Evolutionary conservation across 2,888 invertebrate genomes (phyloP).

Genomic region (Lepidocyrtoides sp.): DNA sequence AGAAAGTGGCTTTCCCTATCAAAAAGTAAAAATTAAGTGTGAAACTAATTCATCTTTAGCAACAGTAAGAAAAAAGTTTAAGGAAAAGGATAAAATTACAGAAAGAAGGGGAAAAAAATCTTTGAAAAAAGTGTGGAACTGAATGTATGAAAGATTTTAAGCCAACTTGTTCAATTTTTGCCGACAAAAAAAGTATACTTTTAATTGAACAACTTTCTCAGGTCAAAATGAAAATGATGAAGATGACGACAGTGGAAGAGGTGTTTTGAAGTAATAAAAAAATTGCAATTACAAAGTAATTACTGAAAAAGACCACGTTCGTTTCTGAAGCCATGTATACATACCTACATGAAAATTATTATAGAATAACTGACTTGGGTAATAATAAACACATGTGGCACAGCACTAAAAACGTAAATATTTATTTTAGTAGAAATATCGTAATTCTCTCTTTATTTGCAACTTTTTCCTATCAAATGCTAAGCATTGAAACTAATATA

Average conservation of each 20-base stretch:
- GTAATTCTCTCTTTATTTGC: too few species aligned
- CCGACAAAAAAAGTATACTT: background rate
- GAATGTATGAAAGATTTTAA: background rate
- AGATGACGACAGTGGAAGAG: background rate
- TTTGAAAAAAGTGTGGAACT: background rate
- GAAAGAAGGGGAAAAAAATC: background rate
- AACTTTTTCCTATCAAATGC: background rate
- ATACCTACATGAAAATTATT: background rate
- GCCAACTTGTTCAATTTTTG: constrained; percentile 3
- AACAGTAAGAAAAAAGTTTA: background rate
- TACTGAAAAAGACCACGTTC: background rate
- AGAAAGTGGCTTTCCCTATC: background rate
- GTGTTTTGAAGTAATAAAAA: constrained; percentile 13
- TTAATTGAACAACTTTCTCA: constrained; percentile 9
- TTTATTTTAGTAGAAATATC: background rate
- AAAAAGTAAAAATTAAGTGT: background rate
- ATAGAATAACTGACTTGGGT: background rate
- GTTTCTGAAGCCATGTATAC: too few species aligned
- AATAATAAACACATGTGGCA: background rate
- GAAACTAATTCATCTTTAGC: background rate
- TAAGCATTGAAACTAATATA: background rate
- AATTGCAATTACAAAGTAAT: background rate
- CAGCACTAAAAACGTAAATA: background rate
- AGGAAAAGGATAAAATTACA: too few species aligned
- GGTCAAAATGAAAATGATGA: background rate